These are phyloP conservation scores for Pogonognathellus flavescens DNA, from an alignment of 1,140 invertebrate species.

Conservation along the genomic window DNA sequence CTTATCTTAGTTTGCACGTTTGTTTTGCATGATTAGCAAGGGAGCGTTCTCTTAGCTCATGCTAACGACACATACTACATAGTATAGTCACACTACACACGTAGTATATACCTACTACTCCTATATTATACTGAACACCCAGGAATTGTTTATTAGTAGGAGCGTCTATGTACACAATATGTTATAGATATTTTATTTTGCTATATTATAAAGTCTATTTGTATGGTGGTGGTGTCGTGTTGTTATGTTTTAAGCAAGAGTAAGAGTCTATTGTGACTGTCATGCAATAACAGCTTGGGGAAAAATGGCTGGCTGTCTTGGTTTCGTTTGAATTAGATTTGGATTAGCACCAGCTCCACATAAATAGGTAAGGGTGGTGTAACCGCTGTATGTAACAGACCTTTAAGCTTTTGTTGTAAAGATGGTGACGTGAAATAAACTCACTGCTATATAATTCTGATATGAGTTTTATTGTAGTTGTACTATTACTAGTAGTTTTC, in stretches of 20 bases:
- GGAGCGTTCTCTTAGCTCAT: constrained; percentile 34
- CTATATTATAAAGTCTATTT: neutral
- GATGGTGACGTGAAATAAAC: neutral
- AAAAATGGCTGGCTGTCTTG: constrained; percentile 3
- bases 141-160: constrained; percentile 14
- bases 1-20: constrained; percentile 62
- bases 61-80: constrained; percentile 6
- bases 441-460: neutral
- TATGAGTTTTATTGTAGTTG: constrained; percentile 16
- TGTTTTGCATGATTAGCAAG: constrained; percentile 63
- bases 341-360: neutral
- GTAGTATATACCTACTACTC: neutral
- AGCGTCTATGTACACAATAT: constrained; percentile 41
- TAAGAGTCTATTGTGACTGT: constrained; percentile 37
- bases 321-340: neutral
- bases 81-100: neutral
- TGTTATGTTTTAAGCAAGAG: neutral
- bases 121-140: neutral
- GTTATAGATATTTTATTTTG: neutral
- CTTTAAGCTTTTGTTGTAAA: neutral
- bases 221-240: neutral
- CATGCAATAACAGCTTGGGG: constrained; percentile 16
- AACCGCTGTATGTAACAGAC: neutral
- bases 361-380: neutral
- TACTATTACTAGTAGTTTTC: neutral